Base-by-base conservation (phyloP, 1,140 invertebrate genomes). In the Latrodectus geometricus region DNA sequence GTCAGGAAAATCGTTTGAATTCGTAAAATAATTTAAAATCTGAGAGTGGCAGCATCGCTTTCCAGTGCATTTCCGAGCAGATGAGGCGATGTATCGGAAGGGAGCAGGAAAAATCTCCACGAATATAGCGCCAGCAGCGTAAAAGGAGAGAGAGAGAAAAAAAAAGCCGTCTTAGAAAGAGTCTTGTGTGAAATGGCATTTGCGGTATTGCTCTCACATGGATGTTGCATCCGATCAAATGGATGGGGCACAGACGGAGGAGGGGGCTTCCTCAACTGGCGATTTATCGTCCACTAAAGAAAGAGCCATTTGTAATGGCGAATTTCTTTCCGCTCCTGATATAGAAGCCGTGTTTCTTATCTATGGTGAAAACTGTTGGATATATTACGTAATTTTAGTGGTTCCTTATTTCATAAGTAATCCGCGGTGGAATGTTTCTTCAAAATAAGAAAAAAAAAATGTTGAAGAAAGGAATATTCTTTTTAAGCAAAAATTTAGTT, bases 111-210 rank as follows among this genome's bases (percentile, higher is more conserved):
- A 76, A 72, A 20, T 35, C 35, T 35, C 35, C 35, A 1, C 35
- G 35, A 35, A 35, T 35, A 35, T 23, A n/a, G 48, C 56, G 35
- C 80, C 87, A 90, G 86, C 88, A 91, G 65, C 78, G 90, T 61
- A 76, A 94, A 95, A 50, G 92, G 93, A 21, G 20, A 76, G 77
- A 87, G 50, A 72, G 21, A 76, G 68, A 52, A 73, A 70, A 82
- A 82, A 86, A 78, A 72, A 23, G 73, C 66, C 15, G 68, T 77
- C 77, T 86, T 77, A 70, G 83, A 86, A 86, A 86, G 73, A 86
- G 73, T 72, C 65, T 86, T 78, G 85, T 87, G 75, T 87, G 85
- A 87, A 87, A 87, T 87, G 85, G 85, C 85, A 76, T 87, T 87
- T 87, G 85, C 74, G 77, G 85, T 76, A 79, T 80, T 80, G 69